Evolutionary conservation across 1,140 invertebrate genomes (phyloP).

Genomic region (Drosophila pallidifrons): DNA sequence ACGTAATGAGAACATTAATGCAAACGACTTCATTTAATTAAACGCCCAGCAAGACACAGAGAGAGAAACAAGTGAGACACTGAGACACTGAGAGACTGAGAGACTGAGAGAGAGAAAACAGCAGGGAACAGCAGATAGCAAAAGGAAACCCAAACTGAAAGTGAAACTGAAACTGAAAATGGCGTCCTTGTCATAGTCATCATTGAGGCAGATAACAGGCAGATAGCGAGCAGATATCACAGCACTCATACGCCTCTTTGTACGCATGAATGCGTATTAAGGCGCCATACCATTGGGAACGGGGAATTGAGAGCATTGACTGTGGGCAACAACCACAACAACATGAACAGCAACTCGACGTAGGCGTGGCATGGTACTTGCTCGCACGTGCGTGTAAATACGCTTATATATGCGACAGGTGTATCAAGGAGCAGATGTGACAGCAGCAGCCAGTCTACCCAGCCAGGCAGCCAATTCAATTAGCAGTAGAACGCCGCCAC

Average conservation of each 20-base stretch:
- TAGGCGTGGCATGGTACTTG: slow-evolving; percentile 37
- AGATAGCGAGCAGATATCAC: slow-evolving; percentile 33
- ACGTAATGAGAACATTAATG: slow-evolving; percentile 79
- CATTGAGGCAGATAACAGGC: slow-evolving; percentile 39
- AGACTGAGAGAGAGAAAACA: neutral
- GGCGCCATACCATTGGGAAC: slow-evolving; percentile 36
- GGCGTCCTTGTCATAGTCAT: slow-evolving; percentile 61
- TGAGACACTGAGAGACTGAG: neutral
- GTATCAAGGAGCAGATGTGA: slow-evolving; percentile 17
- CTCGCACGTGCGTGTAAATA: slow-evolving; percentile 75
- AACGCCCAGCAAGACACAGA: slow-evolving; percentile 47
- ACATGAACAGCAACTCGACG: slow-evolving; percentile 14
- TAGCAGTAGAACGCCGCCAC: slow-evolving; percentile 16
- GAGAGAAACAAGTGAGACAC: neutral
- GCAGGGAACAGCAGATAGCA: neutral
- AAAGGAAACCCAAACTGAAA: slow-evolving; percentile 22
- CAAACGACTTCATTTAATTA: slow-evolving; percentile 83
- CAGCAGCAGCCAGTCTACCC: slow-evolving; percentile 4
- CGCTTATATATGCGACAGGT: slow-evolving; percentile 32
- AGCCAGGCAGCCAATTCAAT: slow-evolving; percentile 32
- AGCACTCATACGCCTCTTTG: slow-evolving; percentile 56
- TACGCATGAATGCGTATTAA: slow-evolving; percentile 76
- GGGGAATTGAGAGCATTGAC: slow-evolving; percentile 11
- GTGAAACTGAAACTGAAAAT: slow-evolving; percentile 37
- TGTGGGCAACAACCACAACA: neutral